These are phyloP conservation scores for Calephelis nemesis DNA, from an alignment of 1,140 invertebrate genomes.

Conservation along the genomic window DNA sequence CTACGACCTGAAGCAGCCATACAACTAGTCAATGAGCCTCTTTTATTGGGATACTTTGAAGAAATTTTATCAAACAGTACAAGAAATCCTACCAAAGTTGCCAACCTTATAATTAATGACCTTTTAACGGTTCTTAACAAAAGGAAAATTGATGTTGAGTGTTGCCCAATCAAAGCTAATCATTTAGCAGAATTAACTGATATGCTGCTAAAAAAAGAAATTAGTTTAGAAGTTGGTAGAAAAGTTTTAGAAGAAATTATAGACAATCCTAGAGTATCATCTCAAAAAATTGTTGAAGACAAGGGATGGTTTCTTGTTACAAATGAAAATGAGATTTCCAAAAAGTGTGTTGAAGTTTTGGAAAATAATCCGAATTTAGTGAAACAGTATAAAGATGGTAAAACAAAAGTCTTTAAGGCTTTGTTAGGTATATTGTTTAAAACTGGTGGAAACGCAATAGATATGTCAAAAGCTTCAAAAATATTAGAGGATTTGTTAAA, in stretches of 20 bases:
- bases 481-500: constrained; percentile 82
- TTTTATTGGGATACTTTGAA: constrained; percentile 82
- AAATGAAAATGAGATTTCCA: constrained; percentile 80
- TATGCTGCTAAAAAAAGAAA: constrained; percentile 78
- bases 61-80: constrained; percentile 75
- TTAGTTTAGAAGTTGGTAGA: constrained; percentile 81
- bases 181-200: constrained; percentile 82
- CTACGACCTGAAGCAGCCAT: constrained; percentile 82
- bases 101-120: constrained; percentile 85
- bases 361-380: constrained; percentile 85
- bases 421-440: constrained; percentile 82
- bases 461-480: constrained; percentile 82
- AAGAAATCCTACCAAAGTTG: constrained; percentile 80
- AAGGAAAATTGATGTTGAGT: constrained; percentile 78
- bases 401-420: constrained; percentile 83
- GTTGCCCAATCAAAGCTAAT: constrained; percentile 77
- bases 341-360: constrained; percentile 82
- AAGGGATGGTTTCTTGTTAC: constrained; percentile 83
- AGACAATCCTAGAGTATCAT: constrained; percentile 53
- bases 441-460: constrained; percentile 81
- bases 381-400: constrained; percentile 84
- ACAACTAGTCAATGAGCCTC: constrained; percentile 83
- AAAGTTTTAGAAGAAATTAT: constrained; percentile 80
- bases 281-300: constrained; percentile 81
- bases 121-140: constrained; percentile 83